Base-by-base conservation (phyloP, 2,113 vertebrate genomes). In the Scomber colias region DNA sequence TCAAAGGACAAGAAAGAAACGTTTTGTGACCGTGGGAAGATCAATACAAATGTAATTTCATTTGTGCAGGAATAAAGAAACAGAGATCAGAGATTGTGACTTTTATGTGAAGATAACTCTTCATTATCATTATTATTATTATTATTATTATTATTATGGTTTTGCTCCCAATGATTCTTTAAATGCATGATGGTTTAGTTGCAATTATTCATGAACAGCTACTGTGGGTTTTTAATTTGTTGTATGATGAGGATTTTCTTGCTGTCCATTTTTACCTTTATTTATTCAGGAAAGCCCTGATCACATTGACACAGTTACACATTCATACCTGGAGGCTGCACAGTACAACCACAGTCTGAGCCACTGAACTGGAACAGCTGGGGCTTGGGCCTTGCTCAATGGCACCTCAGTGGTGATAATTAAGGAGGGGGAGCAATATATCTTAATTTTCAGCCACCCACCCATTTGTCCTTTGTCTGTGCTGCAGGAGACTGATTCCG, bases 401-500 rank as follows among this genome's bases (percentile, higher is more conserved):
- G 24, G 24, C 24, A 27, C 24, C 24, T 27, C 24, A 27, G 24
- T 27, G 24, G 24, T 27, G 24, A 27, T 27, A 27, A 27, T 27
- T 27, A 27, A 27, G 3, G 24, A 27, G 24, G 24, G 24, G 24
- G 3, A 27, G 24, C 24, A 27, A 15, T 15, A 13, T 53, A 53
- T 53, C 50, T 53, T 53, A 3, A 53, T 14, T 14, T 53, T 15
- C 15, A 53, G n/a, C 50, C n/a, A 5, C n/a, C 9, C 14, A 49
- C n/a, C 24, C n/a, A 54, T 57, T 44, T 0, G 0, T 51, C 61
- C 45, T 67, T 11, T 75, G 27, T 74, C 13, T 77, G 67, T 70
- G 13, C 65, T 83, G 45, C 90, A 97, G 97, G 97, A 97, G 60
- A 89, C 92, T 0, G 95, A 97, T 15, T 94, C 95, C 15, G 90